These are phyloP conservation scores for Cacatua alba DNA, from an alignment of 2,113 vertebrate genomes.

Conservation along the genomic window DNA sequence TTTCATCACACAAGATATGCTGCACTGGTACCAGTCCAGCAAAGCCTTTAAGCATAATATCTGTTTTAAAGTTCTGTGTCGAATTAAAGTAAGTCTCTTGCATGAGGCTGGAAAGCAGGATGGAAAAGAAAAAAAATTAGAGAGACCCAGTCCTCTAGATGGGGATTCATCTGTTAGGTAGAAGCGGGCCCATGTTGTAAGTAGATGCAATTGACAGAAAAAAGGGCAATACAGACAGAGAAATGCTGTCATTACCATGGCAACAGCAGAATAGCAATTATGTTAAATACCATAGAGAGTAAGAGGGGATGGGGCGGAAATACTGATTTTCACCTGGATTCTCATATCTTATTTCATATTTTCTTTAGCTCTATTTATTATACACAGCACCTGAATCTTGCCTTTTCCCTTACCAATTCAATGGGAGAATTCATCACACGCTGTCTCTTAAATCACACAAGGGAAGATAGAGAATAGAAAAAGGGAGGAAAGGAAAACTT, in stretches of 20 bases:
- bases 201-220: neutral
- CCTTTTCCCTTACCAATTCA: neutral
- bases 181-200: neutral
- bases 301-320: too few species aligned
- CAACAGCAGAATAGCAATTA: neutral
- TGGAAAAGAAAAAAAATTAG: neutral
- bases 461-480: neutral
- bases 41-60: neutral
- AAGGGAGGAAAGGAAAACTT: neutral
- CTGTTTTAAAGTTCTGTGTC: neutral
- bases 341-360: neutral
- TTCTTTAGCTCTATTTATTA: neutral
- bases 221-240: neutral
- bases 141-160: neutral
- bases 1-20: neutral
- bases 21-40: neutral
- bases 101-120: neutral
- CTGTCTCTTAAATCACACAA: neutral
- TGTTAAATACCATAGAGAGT: neutral
- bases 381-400: neutral
- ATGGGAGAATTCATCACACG: neutral
- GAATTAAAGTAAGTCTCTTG: neutral
- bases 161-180: neutral
- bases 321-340: neutral
- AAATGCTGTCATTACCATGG: neutral